Conservation (phyloP, 2,113 vertebrate species). For the Lathamus discolor region DNA sequence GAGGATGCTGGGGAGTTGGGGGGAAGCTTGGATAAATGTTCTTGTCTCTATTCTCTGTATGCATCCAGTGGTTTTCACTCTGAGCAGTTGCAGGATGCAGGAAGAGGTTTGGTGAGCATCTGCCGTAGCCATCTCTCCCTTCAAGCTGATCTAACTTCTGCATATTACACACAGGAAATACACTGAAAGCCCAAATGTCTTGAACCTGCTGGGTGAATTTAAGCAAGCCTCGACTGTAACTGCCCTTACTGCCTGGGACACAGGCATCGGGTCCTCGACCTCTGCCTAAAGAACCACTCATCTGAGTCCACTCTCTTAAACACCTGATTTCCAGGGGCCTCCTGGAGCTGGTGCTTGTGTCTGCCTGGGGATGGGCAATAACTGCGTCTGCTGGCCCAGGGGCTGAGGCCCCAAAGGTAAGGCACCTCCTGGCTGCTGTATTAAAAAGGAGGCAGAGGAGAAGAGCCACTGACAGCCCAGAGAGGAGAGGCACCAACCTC, state of each 20-base stretch:
- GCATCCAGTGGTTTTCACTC: neutral
- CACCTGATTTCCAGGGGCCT: neutral
- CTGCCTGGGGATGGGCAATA: neutral
- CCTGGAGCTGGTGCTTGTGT: neutral
- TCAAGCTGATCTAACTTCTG: neutral
- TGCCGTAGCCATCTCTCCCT: neutral
- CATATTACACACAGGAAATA: neutral
- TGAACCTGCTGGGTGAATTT: neutral
- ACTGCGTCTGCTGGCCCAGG: neutral
- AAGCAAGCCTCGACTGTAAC: neutral
- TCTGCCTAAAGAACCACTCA: neutral
- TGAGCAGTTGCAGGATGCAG: neutral
- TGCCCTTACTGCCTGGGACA: neutral
- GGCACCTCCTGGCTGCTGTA: accelerated
- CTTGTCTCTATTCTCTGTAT: neutral
- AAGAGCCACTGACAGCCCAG: accelerated
- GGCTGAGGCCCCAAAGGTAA: neutral
- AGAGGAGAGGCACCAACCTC: neutral
- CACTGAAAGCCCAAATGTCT: neutral
- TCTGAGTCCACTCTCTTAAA: accelerated
- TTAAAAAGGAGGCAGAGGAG: neutral
- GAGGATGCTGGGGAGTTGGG: neutral
- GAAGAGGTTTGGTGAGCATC: neutral
- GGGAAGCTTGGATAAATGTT: too few relatives aligned
- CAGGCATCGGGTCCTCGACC: accelerated